A percentile compares a stretch with the other conserved stretches of the same genome.
Evolutionary conservation across 2,113 vertebrate species (phyloP).

Genomic region (Ochotona princeps): DNA sequence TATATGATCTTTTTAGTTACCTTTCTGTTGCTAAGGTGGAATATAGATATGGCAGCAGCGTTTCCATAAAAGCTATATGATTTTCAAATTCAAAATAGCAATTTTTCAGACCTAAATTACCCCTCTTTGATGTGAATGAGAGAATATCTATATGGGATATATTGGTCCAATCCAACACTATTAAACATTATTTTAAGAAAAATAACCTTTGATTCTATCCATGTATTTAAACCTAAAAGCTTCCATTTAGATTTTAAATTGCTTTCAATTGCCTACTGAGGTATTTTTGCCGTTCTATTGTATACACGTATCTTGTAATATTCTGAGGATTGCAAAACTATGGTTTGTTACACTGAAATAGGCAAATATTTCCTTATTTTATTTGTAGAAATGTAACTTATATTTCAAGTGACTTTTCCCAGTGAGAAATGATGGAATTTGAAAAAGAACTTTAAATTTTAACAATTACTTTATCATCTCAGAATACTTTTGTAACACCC

Average conservation of each 20-base stretch:
- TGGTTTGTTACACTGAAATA: conserved; percentile 15
- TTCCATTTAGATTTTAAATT: conserved; percentile 50
- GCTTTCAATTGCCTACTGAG: conserved; percentile 38
- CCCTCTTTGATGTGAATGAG: background rate
- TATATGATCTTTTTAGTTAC: conserved; percentile 7
- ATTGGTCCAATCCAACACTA: background rate
- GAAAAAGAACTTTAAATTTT: conserved; percentile 45
- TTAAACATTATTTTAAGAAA: conserved; percentile 26
- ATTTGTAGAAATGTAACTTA: background rate
- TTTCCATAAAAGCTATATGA: background rate
- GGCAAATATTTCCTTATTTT: conserved; percentile 27
- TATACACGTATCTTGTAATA: conserved; percentile 34
- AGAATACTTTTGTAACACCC: background rate
- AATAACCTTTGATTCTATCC: conserved; percentile 10
- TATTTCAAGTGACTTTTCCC: conserved; percentile 41
- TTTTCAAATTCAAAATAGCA: conserved; percentile 49
- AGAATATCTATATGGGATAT: background rate
- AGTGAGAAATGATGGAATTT: conserved; percentile 8
- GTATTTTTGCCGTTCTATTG: conserved; percentile 9
- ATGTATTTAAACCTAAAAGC: conserved; percentile 20
- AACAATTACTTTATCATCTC: conserved; percentile 8
- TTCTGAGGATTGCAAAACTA: conserved; percentile 20
- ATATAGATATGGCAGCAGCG: background rate
- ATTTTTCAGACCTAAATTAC: conserved; percentile 29
- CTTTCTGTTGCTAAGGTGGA: background rate